These are phyloP conservation scores for Theocolax elegans DNA, from an alignment of 1,140 invertebrate genomes.

Conservation along the genomic window DNA sequence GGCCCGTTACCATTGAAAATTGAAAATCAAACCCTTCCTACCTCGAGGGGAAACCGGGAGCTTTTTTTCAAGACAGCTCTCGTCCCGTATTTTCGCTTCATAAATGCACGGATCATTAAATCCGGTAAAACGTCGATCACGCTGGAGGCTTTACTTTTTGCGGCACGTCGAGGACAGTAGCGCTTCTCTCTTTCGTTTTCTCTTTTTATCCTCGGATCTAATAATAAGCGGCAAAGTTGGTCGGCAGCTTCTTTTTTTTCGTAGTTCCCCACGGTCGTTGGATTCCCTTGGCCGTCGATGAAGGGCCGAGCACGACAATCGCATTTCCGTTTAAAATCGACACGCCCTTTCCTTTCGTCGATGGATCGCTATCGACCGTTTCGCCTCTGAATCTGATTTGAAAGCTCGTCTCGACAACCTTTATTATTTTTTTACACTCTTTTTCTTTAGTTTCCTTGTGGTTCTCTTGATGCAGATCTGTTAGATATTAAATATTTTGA, in stretches of 20 bases:
- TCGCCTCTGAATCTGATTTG: constrained; percentile 36
- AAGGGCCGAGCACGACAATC: constrained; percentile 42
- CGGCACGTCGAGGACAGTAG: no score
- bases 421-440: not conserved
- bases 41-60: no score
- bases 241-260: not conserved
- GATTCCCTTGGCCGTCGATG: not conserved
- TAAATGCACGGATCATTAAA: not conserved
- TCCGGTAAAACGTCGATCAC: constrained; percentile 4
- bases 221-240: not conserved
- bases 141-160: no score
- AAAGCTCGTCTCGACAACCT: constrained; percentile 32
- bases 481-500: not conserved
- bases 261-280: not conserved
- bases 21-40: no score
- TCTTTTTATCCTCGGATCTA: not conserved
- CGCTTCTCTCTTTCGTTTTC: not conserved
- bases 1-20: no score
- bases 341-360: constrained; percentile 32
- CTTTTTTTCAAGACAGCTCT: no score
- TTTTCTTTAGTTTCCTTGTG: no score
- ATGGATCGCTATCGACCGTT: constrained; percentile 51
- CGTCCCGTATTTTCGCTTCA: not conserved
- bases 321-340: constrained; percentile 57
- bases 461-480: no score